Conservation (phyloP, 2,888 invertebrate species). For the Orchesella flavescens region DNA sequence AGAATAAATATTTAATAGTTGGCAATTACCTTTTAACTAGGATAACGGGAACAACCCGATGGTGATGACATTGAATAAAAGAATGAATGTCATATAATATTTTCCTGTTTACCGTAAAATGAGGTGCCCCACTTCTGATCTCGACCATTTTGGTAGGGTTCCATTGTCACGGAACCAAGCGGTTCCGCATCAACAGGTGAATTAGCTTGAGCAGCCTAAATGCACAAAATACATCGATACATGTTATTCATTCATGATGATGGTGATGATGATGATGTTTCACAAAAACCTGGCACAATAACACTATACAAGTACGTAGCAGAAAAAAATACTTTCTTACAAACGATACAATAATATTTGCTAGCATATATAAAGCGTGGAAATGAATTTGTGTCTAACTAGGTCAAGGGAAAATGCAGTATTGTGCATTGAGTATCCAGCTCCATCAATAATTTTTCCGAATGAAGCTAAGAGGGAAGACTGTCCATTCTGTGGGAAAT, state of each 20-base stretch:
- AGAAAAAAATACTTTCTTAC: too few species aligned
- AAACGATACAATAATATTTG: not conserved
- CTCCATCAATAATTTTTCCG: conserved; percentile 31
- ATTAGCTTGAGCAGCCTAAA: conserved; percentile 37
- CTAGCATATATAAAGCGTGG: not conserved
- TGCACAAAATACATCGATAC: not conserved
- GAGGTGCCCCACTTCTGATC: conserved; percentile 44
- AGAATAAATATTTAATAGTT: too few species aligned
- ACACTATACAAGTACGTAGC: too few species aligned
- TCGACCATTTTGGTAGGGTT: conserved; percentile 17
- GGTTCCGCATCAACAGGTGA: conserved; percentile 17
- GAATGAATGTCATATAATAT: not conserved
- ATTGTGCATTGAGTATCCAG: conserved; percentile 35
- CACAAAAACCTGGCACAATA: too few species aligned
- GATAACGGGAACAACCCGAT: too few species aligned
- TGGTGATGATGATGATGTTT: too few species aligned
- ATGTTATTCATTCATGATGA: not conserved
- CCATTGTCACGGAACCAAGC: conserved; percentile 31
- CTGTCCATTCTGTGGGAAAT: too few species aligned
- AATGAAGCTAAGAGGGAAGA: not conserved
- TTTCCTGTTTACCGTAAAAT: conserved; percentile 38
- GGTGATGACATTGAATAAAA: not conserved
- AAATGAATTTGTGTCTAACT: not conserved
- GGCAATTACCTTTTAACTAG: too few species aligned
- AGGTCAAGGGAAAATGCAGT: conserved; percentile 39